Percentiles rank a stretch among this genome's conserved stretches.
phyloP scores from a whole-genome alignment of 1,140 invertebrate species.

The Phenacoccus solenopsis region DNA sequence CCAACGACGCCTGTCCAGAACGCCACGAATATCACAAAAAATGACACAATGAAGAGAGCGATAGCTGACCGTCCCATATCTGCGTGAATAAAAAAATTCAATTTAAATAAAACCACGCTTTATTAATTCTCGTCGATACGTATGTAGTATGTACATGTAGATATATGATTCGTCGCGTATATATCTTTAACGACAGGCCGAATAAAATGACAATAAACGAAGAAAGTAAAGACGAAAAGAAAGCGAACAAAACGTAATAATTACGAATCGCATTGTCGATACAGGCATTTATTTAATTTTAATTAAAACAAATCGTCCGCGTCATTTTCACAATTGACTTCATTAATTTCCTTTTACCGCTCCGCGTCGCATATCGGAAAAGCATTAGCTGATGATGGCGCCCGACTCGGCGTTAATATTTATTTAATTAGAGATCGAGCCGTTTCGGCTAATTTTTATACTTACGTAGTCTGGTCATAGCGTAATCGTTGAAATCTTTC shows the following conservation, averaged over 20 bases:
- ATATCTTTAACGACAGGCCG: not conserved
- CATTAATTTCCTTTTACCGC: no score
- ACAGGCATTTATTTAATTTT: not conserved
- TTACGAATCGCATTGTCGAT: not conserved
- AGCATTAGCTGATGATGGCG: no score
- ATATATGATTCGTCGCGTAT: not conserved
- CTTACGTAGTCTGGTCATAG: conserved; percentile 72
- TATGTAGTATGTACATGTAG: no score
- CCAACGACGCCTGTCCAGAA: conserved; percentile 87
- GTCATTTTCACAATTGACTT: no score
- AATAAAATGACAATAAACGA: not conserved
- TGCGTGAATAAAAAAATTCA: conserved; percentile 36
- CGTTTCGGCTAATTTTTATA: conserved; percentile 27
- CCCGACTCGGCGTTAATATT: not conserved
- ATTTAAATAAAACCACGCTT: not conserved
- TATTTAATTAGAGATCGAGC: not conserved
- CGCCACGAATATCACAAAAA: conserved; percentile 76
- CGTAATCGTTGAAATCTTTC: conserved; percentile 62
- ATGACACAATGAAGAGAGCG: conserved; percentile 78
- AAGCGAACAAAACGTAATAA: not conserved
- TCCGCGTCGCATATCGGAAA: no score
- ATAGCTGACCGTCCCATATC: conserved; percentile 85
- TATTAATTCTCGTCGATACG: no score
- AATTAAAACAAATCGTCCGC: not conserved
- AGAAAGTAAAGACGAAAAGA: not conserved